These are phyloP conservation scores for Sisor rabdophorus DNA, from an alignment of 2,113 vertebrate genomes.

Conservation along the genomic window DNA sequence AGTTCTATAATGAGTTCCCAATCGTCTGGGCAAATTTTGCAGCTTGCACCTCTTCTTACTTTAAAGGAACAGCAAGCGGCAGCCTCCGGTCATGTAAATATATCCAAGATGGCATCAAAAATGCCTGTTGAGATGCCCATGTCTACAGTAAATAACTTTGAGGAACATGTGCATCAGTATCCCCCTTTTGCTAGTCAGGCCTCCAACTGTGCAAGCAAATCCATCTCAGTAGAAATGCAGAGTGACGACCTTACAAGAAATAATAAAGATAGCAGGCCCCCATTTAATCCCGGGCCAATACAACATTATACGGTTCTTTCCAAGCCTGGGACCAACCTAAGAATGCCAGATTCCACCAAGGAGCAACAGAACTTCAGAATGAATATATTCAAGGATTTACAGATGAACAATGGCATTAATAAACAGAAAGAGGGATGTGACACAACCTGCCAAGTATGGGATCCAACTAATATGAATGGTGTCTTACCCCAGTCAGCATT, in stretches of 20 bases:
- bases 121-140: slow-evolving; percentile 8
- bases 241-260: background rate
- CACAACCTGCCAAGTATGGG: slow-evolving; percentile 15
- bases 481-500: background rate
- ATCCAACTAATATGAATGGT: background rate
- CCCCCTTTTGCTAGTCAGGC: slow-evolving; percentile 30
- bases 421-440: slow-evolving; percentile 22
- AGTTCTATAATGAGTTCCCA: slow-evolving; percentile 26
- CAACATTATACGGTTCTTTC: slow-evolving; percentile 37
- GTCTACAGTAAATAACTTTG: slow-evolving; percentile 30
- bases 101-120: background rate
- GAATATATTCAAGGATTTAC: background rate
- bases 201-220: background rate
- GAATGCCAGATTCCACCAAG: slow-evolving; percentile 10
- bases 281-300: slow-evolving; percentile 16
- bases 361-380: slow-evolving; percentile 8
- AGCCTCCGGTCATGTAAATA: background rate
- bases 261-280: slow-evolving; percentile 18
- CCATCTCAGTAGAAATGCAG: slow-evolving; percentile 25
- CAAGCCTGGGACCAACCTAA: slow-evolving; percentile 22
- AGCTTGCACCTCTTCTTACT: slow-evolving; percentile 43
- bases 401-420: background rate
- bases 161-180: slow-evolving; percentile 17
- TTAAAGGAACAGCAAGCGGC: slow-evolving; percentile 36
- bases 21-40: slow-evolving; percentile 23